Conservation (phyloP, 2,888 invertebrate species). For the Tromatobia lineatoria region DNA sequence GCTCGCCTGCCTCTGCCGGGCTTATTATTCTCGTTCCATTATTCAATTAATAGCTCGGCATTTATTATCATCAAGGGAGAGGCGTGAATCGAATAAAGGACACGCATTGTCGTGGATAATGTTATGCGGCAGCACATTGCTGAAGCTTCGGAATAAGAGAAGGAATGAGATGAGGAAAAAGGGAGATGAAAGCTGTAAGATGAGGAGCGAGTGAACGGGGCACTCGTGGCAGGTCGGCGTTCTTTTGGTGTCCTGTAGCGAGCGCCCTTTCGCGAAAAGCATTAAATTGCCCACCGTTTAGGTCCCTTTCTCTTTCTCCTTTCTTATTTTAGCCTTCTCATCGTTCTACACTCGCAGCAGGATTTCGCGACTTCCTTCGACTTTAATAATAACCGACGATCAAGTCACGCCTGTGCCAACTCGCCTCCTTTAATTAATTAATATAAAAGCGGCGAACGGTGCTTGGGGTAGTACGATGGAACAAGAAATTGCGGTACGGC, state of each 20-base stretch:
- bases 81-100: conserved; percentile 78
- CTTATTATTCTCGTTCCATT: conserved; percentile 81
- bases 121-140: conserved; percentile 69
- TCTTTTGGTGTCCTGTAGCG: conserved; percentile 28
- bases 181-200: conserved; percentile 28
- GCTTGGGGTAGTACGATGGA: conserved; percentile 25
- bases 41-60: conserved; percentile 81
- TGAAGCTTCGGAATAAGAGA: conserved; percentile 1
- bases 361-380: conserved; percentile 73
- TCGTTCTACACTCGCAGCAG: conserved; percentile 33
- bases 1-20: conserved; percentile 61
- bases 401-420: conserved; percentile 68
- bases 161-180: conserved; percentile 23
- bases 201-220: conserved; percentile 34
- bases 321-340: conserved; percentile 38
- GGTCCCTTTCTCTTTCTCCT: conserved; percentile 38
- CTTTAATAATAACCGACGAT: conserved; percentile 73
- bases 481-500: conserved; percentile 65
- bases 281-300: conserved; percentile 67
- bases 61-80: conserved; percentile 77
- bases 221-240: conserved; percentile 41
- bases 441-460: conserved; percentile 65
- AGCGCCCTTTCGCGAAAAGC: conserved; percentile 31
- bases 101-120: conserved; percentile 79
- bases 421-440: conserved; percentile 77